These are phyloP conservation scores for Aethes cnicana DNA, from an alignment of 2,888 invertebrate genomes.

Conservation along the genomic window DNA sequence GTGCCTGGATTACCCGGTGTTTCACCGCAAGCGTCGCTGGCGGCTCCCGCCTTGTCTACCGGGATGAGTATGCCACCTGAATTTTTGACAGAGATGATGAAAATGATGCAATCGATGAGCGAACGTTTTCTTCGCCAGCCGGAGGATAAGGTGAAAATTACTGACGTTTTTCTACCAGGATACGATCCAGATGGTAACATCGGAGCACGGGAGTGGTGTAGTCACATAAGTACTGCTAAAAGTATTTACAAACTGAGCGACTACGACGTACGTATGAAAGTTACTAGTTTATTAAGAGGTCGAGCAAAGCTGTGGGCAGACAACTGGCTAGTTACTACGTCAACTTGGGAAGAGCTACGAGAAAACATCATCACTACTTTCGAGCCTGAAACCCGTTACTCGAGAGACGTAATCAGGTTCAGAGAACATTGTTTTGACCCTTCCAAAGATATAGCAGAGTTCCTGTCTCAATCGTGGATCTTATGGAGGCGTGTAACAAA, in stretches of 20 bases:
- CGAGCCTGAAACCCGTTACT: constrained; percentile 44
- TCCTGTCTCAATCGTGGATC: constrained; percentile 41
- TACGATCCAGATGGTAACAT: not conserved
- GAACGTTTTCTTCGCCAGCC: not conserved
- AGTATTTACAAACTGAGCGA: not conserved
- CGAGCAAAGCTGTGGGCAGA: constrained; percentile 1
- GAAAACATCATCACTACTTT: constrained; percentile 31
- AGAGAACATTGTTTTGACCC: constrained; percentile 40
- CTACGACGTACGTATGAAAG: constrained; percentile 1
- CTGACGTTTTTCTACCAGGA: not conserved
- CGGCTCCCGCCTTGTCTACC: no score
- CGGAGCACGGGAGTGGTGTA: not conserved
- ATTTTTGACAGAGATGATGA: not conserved
- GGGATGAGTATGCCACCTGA: no score
- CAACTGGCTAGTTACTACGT: not conserved
- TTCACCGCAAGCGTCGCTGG: no score
- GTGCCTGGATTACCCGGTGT: no score
- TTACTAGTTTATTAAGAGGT: not conserved
- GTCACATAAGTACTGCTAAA: not conserved
- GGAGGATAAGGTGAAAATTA: not conserved
- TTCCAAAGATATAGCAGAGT: constrained; percentile 40
- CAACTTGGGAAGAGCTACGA: not conserved
- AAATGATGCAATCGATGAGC: not conserved
- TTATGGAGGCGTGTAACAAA: constrained; percentile 41
- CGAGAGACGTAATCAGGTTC: constrained; percentile 39